phyloP scores from a whole-genome alignment of 2,113 vertebrate genomes.

The Cervus canadensis region DNA sequence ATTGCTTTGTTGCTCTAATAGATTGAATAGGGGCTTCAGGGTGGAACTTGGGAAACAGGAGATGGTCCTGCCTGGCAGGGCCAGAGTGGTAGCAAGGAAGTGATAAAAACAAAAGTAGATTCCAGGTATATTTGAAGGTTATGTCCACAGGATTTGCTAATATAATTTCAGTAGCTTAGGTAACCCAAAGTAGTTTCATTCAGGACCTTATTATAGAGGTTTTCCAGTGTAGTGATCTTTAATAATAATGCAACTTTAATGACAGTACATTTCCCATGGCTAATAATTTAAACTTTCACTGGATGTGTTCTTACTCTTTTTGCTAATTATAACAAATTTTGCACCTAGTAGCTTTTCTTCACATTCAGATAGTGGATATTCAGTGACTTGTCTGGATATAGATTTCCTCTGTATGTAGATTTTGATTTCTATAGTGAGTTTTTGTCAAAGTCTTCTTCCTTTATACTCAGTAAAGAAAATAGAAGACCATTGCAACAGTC shows the following conservation, averaged over 20 bases:
- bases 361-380: not conserved
- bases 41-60: not conserved
- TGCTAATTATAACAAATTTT: not conserved
- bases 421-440: slow-evolving; percentile 13
- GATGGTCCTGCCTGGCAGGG: not conserved
- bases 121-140: slow-evolving; percentile 8
- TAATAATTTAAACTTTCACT: slow-evolving; percentile 14
- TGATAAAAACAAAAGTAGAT: not conserved
- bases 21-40: not conserved
- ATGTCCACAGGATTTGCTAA: slow-evolving; percentile 26
- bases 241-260: not conserved
- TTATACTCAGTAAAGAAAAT: slow-evolving; percentile 39
- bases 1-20: not conserved
- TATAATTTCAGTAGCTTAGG: not conserved
- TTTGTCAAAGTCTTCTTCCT: slow-evolving; percentile 10
- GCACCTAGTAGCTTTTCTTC: not conserved
- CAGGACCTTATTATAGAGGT: not conserved
- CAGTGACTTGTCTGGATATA: not conserved
- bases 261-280: not conserved
- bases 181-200: slow-evolving; percentile 9
- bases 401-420: not conserved
- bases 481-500: not conserved
- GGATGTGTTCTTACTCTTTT: slow-evolving; percentile 8
- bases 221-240: not conserved
- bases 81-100: not conserved